These are phyloP conservation scores for Paracanthobrama guichenoti DNA, from an alignment of 2,113 vertebrate species.

Conservation along the genomic window DNA sequence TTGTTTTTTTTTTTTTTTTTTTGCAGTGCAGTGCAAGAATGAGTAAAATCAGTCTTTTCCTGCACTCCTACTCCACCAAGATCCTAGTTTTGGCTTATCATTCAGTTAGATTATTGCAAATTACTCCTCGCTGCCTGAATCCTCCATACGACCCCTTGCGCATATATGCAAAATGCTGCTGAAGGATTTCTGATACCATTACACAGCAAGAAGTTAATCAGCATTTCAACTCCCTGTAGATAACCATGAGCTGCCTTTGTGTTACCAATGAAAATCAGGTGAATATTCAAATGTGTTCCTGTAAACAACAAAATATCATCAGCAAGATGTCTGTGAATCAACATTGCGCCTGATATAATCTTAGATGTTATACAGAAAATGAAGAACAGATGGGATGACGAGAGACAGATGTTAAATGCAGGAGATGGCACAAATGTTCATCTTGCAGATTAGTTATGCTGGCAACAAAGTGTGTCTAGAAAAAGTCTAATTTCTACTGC, in stretches of 20 bases:
- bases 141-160: background rate
- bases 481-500: background rate
- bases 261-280: background rate
- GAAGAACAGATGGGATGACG: constrained; percentile 17
- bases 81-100: background rate
- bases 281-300: background rate
- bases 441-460: background rate
- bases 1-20: no score
- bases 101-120: background rate
- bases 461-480: background rate
- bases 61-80: background rate
- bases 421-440: background rate
- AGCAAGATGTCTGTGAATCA: background rate
- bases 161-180: constrained; percentile 17
- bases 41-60: constrained; percentile 1
- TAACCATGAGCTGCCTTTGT: constrained; percentile 2
- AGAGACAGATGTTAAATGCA: constrained; percentile 19
- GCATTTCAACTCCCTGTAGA: constrained; percentile 28
- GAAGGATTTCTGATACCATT: constrained; percentile 32
- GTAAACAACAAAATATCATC: constrained; percentile 12
- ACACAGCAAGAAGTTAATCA: constrained; percentile 39
- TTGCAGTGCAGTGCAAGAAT: no score
- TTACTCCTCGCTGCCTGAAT: constrained; percentile 11
- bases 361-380: background rate
- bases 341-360: constrained; percentile 13